Base-by-base conservation (phyloP, 1,140 invertebrate genomes). In the Dinothrombium tinctorium region DNA sequence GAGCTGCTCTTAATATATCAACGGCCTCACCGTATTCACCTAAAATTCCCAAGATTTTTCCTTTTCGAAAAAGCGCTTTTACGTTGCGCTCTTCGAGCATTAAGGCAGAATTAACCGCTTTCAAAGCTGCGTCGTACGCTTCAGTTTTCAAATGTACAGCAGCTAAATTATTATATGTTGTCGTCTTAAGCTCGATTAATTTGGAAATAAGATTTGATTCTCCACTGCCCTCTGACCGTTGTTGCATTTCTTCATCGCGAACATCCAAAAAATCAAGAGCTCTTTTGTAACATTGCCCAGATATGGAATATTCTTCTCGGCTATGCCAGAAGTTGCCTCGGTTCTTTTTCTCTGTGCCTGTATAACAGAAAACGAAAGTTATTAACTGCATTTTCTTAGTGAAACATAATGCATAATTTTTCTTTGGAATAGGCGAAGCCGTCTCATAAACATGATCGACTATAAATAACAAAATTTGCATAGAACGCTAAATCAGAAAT, bases 271-370 rank as follows among this genome's bases (percentile, higher is more conserved):
- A 83, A 50, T 81, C 73, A 9, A 86, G 55, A 4, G 82, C 79
- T 49, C 75, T 69, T 45, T 76, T 63, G 53, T 89, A 90, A 50
- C 79, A 71, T 46, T 80, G 75, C 41, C 87, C 73, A 1, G 82
- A 79, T 25, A 72, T 60, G 19, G 66, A 68, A 36, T 69, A 69
- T 51, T 89, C 81, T 21, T 71, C 66, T 28, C 82, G 66, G 14
- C 66, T 61, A 55, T 80, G 87, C 72, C 78, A 83, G 66, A 74
- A 83, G 56, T 87, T 89, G 4, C 81, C 82, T 43, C 77, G 64
- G 51, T 76, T 72, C 49, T 78, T 69, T 54, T 84, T 86, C 37
- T 69, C 67, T 43, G n/a, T n/a, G n/a, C n/a, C n/a, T n/a, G n/a
- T 71, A 49, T 45, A 60, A 56, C 45, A 31, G 7, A 45, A 41